Evolutionary conservation across 2,797 vertebrate species (phyloP), one percentile per base, ranked within the genome.

Genomic region (Lutjanus campechanus): DNA sequence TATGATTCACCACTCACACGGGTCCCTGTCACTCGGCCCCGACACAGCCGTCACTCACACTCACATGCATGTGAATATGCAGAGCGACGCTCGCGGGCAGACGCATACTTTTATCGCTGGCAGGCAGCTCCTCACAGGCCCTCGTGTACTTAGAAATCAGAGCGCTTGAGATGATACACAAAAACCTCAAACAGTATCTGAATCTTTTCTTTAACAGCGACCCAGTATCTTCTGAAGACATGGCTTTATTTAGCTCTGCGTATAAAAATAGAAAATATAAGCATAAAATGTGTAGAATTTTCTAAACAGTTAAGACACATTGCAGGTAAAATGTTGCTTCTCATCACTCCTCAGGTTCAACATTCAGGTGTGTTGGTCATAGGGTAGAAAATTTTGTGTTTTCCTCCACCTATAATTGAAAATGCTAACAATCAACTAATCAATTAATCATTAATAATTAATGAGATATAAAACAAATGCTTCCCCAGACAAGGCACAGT

Each of bases 1-100:
- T 81, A 64, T 61, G 87, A 92, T 94, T 95, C 91, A 88, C 87
- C 90, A 78, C 88, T 93, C 92, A 77, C 88, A 77, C 46, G 11
- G 83, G 84, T 79, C 77, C 29, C 85, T 93, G 94, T 94, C 92
- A 85, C 88, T 85, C 8, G 69, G 78, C 44, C 59, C 88, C 44
- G 83, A 87, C 94, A 91, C 94, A 89, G 89, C 92, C 66, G 92
- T 92, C 94, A 94, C 79, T 94, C 86, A 88, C 60, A 12, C 73
- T 63, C 84, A 68, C 84, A 55, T 59, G 70, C 74, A 65, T 81
- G 83, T 70, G 82, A 82, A 85, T 81, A 73, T 85, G 76, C 81
- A 77, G 59, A 68, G 59, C 70, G 56, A 10, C 11, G 70, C 82
- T 87, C 2, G 20, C 65, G 54, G 87, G 70, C 84, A 77, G 81